Conservation (phyloP, 2,888 invertebrate genomes). For the Eupelmus urozonus region DNA sequence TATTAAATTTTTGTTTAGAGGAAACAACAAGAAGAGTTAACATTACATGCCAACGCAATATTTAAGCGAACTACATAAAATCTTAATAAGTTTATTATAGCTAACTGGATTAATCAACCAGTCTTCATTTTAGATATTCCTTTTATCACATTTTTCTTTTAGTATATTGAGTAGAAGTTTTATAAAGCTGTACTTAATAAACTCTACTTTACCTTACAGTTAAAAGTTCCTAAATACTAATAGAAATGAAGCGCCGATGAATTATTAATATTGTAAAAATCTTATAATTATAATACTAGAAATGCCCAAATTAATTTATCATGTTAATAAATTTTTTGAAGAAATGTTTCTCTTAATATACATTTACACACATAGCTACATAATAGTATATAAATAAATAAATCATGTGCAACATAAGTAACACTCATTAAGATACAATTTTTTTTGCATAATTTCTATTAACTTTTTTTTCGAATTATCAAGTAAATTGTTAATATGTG, state of each 20-base stretch:
- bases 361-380: constrained; percentile 33
- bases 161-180: constrained; percentile 52
- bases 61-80: constrained; percentile 60
- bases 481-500: constrained; percentile 37
- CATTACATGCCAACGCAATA: constrained; percentile 59
- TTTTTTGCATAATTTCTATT: constrained; percentile 5
- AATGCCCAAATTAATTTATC: constrained; percentile 56
- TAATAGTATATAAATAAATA: constrained; percentile 39
- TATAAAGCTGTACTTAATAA: constrained; percentile 30
- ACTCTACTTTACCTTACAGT: constrained; percentile 34
- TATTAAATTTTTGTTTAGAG: constrained; percentile 63
- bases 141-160: constrained; percentile 59
- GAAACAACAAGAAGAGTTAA: constrained; percentile 63
- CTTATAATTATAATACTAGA: constrained; percentile 52
- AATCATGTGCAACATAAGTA: constrained; percentile 36
- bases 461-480: constrained; percentile 14
- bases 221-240: constrained; percentile 41
- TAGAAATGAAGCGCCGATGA: constrained; percentile 40
- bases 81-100: constrained; percentile 39
- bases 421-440: constrained; percentile 14
- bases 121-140: constrained; percentile 52
- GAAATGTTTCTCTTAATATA: constrained; percentile 27
- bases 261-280: constrained; percentile 46
- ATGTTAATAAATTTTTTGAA: constrained; percentile 20
- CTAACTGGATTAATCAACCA: constrained; percentile 40